Base-by-base conservation (phyloP, 2,113 vertebrate species). In the Entomyzon cyanotis region DNA sequence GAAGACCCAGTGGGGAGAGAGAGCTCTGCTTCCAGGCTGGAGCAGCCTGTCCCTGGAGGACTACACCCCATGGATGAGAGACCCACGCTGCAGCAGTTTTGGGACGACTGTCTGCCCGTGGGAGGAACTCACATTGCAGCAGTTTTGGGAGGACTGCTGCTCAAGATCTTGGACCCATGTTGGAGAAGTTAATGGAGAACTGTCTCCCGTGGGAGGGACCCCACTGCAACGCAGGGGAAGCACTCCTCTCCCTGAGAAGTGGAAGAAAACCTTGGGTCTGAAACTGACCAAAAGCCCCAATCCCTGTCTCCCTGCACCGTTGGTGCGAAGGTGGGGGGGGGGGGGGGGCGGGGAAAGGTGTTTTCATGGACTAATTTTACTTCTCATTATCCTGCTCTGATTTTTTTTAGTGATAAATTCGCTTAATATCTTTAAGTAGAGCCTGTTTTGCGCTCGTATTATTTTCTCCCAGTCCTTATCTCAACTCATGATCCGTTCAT, bases 291-390 rank as follows among this genome's bases (percentile, higher is more conserved):
- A 56, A 39, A 41, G 19, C n/a, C 11, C 4, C 11, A 39, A 9
- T 20, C 19, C 7, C 15, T 55, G 12, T n/a, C 50, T 47, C 23
- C n/a, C 59, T 75, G 50, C 1, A 3, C 5, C 27, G 8, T n/a
- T 0, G 2, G 19, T 39, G 41, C 0, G 1, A 39, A 39, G 15
- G 28, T n/a, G 23, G n/a, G 4, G 18, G 19, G 24, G 15, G 5
- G 15, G 15, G 28, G 39, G 23, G n/a, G 4, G 18, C 15, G 24
- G 15, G 5, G 15, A 2, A 33, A 56, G 8, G 15, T 35, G 19
- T 56, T 47, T 65, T 20, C 16, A 65, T 39, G 60, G 10, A 47
- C 10, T 58, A 33, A 39, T 75, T 76, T 49, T 75, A 41, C 8
- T 58, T 67, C 35, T 67, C 30, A 31, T 67, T 42, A 42, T 67